Evolutionary conservation across 2,888 invertebrate species (phyloP).

Genomic region (Polydrusus cervinus): DNA sequence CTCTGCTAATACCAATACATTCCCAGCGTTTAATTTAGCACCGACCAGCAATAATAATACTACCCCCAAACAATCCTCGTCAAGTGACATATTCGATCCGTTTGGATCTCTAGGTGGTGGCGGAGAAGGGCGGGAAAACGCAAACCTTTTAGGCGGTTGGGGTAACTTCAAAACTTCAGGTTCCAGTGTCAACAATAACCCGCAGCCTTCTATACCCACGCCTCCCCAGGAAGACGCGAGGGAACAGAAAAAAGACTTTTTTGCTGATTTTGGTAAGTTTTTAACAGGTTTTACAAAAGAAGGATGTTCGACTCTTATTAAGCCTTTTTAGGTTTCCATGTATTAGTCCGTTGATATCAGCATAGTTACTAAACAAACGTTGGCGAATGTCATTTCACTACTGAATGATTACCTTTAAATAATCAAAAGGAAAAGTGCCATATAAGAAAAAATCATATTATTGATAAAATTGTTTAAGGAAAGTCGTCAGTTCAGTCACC

Average conservation of each 20-base stretch:
- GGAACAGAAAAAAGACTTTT: constrained; percentile 78
- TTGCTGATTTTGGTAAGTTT: constrained; percentile 79
- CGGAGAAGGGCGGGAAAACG: constrained; percentile 56
- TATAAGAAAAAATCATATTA: no score
- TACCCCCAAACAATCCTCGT: constrained; percentile 20
- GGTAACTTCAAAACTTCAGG: constrained; percentile 56
- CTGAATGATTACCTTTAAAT: no score
- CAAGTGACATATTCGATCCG: constrained; percentile 76
- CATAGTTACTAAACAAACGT: no score
- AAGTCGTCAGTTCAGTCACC: no score
- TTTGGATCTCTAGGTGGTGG: constrained; percentile 73
- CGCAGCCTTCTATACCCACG: constrained; percentile 55
- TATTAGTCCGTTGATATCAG: no score
- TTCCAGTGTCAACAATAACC: constrained; percentile 60
- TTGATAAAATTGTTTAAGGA: no score
- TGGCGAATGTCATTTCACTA: no score
- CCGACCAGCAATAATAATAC: constrained; percentile 29
- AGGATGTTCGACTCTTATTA: neutral
- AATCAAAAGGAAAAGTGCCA: no score
- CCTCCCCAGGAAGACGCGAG: constrained; percentile 56
- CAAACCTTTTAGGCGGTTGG: constrained; percentile 67
- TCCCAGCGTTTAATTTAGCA: constrained; percentile 52
- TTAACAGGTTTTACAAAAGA: neutral
- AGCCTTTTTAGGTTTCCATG: no score
- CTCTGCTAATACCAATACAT: constrained; percentile 61